Percentiles rank a stretch among this genome's conserved stretches.
phyloP scores from a whole-genome alignment of 2,113 vertebrate genomes.

The Myiozetetes cayanensis region DNA sequence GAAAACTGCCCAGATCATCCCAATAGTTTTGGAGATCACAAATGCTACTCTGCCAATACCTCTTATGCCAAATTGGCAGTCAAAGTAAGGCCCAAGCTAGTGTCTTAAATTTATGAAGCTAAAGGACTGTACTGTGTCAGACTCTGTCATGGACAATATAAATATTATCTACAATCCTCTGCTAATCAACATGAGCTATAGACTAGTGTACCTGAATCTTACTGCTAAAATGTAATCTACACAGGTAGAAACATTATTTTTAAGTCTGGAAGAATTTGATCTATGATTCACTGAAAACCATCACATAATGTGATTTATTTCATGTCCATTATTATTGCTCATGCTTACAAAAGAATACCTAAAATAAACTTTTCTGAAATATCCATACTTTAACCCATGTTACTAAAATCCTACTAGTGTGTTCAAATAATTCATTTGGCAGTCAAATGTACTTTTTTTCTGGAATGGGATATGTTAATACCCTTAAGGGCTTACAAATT shows the following conservation, averaged over 20 bases:
- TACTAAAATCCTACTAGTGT: not conserved
- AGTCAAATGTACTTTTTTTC: not conserved
- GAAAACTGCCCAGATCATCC: not conserved
- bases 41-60: not conserved
- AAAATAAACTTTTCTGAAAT: not conserved
- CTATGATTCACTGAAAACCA: not conserved
- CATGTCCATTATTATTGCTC: not conserved
- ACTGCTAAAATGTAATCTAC: not conserved
- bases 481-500: constrained; percentile 25
- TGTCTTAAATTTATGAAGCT: not conserved
- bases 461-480: not conserved
- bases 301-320: not conserved
- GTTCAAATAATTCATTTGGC: not conserved
- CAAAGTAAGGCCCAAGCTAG: not conserved
- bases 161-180: not conserved
- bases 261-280: not conserved
- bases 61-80: not conserved
- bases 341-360: not conserved
- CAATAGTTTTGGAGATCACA: not conserved
- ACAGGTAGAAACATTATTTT: not conserved
- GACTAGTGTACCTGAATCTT: not conserved
- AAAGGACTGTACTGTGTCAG: not conserved
- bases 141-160: not conserved
- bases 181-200: not conserved
- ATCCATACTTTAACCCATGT: not conserved